These are phyloP conservation scores for Araneus ventricosus DNA, from an alignment of 1,140 invertebrate genomes.

Conservation along the genomic window DNA sequence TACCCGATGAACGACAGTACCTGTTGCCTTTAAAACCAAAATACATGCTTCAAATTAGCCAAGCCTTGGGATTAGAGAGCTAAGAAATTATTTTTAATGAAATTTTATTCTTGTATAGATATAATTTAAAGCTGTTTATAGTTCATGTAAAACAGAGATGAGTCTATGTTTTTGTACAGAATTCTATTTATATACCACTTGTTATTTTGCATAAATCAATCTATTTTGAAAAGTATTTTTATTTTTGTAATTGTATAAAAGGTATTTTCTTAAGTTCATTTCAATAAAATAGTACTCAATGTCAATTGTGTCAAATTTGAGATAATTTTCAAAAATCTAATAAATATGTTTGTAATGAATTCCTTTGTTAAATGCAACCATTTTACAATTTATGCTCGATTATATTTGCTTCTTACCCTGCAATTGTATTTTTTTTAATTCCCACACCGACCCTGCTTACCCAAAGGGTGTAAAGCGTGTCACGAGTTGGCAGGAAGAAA, in stretches of 20 bases:
- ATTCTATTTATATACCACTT: slow-evolving; percentile 46
- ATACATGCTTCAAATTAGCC: slow-evolving; percentile 82
- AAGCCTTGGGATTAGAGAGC: slow-evolving; percentile 79
- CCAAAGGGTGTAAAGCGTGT: too few relatives aligned
- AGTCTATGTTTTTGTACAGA: slow-evolving; percentile 59
- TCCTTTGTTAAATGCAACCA: too few relatives aligned
- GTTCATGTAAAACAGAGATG: background rate
- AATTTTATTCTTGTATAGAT: slow-evolving; percentile 49
- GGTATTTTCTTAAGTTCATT: slow-evolving; percentile 55
- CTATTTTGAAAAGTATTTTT: slow-evolving; percentile 36
- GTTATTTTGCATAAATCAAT: slow-evolving; percentile 40
- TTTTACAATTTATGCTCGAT: too few relatives aligned
- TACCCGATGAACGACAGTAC: slow-evolving; percentile 81
- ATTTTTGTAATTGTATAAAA: slow-evolving; percentile 47
- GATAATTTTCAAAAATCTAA: background rate
- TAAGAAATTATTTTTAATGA: slow-evolving; percentile 51
- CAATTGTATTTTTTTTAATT: too few relatives aligned
- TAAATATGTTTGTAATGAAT: too few relatives aligned
- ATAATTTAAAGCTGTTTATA: slow-evolving; percentile 39
- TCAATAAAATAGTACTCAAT: slow-evolving; percentile 19
- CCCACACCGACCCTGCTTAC: too few relatives aligned
- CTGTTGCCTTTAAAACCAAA: slow-evolving; percentile 82
- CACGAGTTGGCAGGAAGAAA: too few relatives aligned
- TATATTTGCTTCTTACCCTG: too few relatives aligned
- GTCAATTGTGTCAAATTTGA: too few relatives aligned